Base-by-base conservation (phyloP, 2,797 vertebrate species). In the Aythya fuligula region DNA sequence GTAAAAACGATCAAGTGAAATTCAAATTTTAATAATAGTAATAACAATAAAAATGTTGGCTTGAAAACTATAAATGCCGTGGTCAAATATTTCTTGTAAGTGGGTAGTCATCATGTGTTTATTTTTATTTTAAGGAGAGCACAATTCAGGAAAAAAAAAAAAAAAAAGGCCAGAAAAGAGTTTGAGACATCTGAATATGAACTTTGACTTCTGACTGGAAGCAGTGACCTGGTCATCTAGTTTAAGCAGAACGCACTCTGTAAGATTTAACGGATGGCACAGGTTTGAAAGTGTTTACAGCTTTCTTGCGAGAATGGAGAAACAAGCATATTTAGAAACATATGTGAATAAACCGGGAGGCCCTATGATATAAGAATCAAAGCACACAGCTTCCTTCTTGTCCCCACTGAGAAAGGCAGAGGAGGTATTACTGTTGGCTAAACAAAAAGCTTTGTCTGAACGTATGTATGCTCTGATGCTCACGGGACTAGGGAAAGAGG, bases 21-120 rank as follows among this genome's bases (percentile, higher is more conserved):
- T 8, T 58, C 28, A 41, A 67, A 62, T 70, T 93, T 70, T 79
- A 81, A 51, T 79, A 85, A 75, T 1, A 45, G 32, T 7, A 79
- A 62, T 62, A 89, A 49, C 64, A 75, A 75, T 57, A 81, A 92
- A 90, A 94, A 77, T 71, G 85, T 41, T 70, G 87, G 86, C 64
- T 88, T 74, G 69, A 62, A 94, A 83, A 21, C 66, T 38, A 6
- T 17, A 41, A 74, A 47, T 49, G 41, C 30, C 32, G 39, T 60
- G 15, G 79, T 74, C 72, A 53, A 39, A 71, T 73, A 32, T 32
- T 53, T 76, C 32, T 73, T n/a, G 6, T 67, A 32, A 87, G 43
- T 24, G 24, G 30, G 22, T 11, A 80, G 82, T 34, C 28, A 19
- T 75, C 38, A 2, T 3, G 9, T 54, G 36, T 53, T 79, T 84